Base-by-base conservation (phyloP, 2,113 vertebrate species). In the Pseudorhombus dupliciocellatus region DNA sequence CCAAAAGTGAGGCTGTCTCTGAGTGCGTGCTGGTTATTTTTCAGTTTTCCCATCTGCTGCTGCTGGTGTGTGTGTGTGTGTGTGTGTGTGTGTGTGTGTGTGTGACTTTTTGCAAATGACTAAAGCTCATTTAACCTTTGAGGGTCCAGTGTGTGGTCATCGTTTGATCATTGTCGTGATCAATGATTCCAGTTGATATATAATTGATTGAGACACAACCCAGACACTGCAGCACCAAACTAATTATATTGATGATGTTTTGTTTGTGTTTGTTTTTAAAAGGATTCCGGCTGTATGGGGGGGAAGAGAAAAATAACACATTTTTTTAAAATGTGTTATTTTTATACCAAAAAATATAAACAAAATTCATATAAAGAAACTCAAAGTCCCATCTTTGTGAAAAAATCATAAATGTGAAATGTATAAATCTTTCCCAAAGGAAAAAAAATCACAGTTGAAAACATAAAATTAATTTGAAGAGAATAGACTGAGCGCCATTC, bases 41-140 rank as follows among this genome's bases (percentile, higher is more conserved):
- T 76, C 77, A 78, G 80, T 89, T 88, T 81, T 76, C 30, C 60
- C 74, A 83, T 86, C 80, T 86, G 74, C 71, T 84, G 60, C 56
- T 69, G 52, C 4, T n/a, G n/a, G 52, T 25, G 52, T 12, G 12
- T 26, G 22, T 54, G 25, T 25, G 24, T 16, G 52, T 26, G 21
- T 20, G 22, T 7, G 11, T 14, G 51, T 24, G 50, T 11, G 50
- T 22, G 50, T 1, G 50, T 26, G 18, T 55, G 52, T 46, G 26
- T 25, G 52, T 61, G 26, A 68, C 10, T 69, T 34, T 73, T 73
- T 46, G 30, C 14, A 59, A 62, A 65, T 54, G 2, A 26, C 20
- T 56, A 24, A 31, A 40, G 1, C 20, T 48, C 0, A 24, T 55
- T 50, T 40, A 18, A 21, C 10, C 61, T 76, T 67, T 52, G 9